Evolutionary conservation across 2,888 invertebrate genomes (phyloP), one percentile per base, ranked within the genome.

Genomic region (Sphaerophoria taeniata): DNA sequence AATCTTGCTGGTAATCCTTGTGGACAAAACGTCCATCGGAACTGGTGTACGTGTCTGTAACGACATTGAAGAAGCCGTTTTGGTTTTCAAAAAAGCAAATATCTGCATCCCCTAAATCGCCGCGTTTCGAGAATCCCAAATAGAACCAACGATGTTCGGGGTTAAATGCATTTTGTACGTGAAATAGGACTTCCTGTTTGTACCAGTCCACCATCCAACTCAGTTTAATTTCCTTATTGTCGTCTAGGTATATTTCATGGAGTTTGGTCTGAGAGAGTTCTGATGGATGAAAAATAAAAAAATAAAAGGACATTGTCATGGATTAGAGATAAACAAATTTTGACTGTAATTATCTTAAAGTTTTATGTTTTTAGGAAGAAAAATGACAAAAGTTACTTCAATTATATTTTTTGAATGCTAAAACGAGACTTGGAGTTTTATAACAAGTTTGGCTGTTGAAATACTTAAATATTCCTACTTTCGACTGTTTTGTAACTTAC

Each of bases 61-160:
- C 92, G 58, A 91, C 90, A 77, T 92, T 92, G 67, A 92, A 92
- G 82, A 92, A 91, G 6, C 92, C 92, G 87, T 91, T 91, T 84
- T 92, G 92, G 63, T 94, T 94, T 95, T 97, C 97, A 74, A 97
- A 93, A 58, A 97, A 92, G 89, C 97, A 98, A 82, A 96, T 94
- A 92, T 98, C 98, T 0, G 97, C 96, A 53, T 95, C 94, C 81
- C 94, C 94, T 3, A 94, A 89, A 58, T 95, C 93, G 0, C 98
- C 98, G 78, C 96, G 94, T 89, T 97, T 95, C 0, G 98, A 98
- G 92, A 97, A 98, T 45, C 98, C 98, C 63, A 98, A 89, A 0
- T 96, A 97, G 89, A 98, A 95, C 97, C 97, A 98, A 67, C 93
- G 93, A 88, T 91, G 91, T 76, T 92, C 89, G 84, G 90, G 90